These are phyloP conservation scores for Aptenodytes forsteri DNA, from an alignment of 2,113 vertebrate species.

Conservation along the genomic window DNA sequence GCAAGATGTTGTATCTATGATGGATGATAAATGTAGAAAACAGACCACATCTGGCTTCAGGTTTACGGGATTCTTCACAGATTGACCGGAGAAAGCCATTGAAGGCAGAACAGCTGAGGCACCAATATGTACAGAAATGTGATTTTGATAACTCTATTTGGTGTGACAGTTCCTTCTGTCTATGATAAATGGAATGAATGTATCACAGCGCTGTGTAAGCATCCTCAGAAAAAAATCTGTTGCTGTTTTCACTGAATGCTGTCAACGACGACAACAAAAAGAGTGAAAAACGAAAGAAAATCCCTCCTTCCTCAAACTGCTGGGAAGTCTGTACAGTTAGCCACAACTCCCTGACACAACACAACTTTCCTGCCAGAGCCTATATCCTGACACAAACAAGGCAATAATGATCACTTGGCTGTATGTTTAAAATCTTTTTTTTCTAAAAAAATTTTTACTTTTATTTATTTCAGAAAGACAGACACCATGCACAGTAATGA, in stretches of 20 bases:
- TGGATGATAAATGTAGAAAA: constrained; percentile 23
- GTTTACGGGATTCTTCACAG: constrained; percentile 21
- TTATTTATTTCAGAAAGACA: background rate
- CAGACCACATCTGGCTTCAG: constrained; percentile 45
- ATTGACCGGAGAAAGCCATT: background rate
- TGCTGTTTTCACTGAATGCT: background rate
- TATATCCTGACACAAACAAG: background rate
- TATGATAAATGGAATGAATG: background rate
- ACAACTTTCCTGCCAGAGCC: background rate
- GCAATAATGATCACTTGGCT: background rate
- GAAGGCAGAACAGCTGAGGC: background rate
- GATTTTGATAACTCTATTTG: constrained; percentile 29
- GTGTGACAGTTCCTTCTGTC: background rate
- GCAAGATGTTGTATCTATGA: background rate
- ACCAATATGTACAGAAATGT: background rate
- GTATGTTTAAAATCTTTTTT: background rate
- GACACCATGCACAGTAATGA: background rate
- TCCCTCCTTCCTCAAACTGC: background rate
- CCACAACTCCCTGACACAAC: background rate
- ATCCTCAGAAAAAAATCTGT: background rate
- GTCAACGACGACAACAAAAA: background rate
- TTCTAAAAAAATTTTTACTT: background rate
- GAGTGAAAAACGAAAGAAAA: background rate
- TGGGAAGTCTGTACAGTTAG: background rate
- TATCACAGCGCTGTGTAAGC: background rate